Base-by-base conservation (phyloP, 2,888 invertebrate species). In the Melangyna quadrimaculata region DNA sequence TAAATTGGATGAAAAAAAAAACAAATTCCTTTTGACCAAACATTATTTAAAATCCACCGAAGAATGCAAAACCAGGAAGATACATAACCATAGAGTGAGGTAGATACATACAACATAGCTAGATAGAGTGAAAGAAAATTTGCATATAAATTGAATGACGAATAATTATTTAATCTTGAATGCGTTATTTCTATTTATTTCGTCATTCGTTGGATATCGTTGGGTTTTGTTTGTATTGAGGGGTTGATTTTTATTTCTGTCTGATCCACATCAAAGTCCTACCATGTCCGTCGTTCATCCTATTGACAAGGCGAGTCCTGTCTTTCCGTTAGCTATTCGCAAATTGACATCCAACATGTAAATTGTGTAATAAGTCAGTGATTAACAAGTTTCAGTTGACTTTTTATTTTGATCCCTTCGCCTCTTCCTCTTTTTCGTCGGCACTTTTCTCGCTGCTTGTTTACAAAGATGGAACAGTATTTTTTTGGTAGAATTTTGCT, bases 121-220 rank as follows among this genome's bases (percentile, higher is more conserved):
- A n/a, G n/a, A 29, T 8, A 6, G 43, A 65, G 17, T 51, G 22
- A 0, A 35, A 43, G 5, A 59, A n/a, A 35, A 81, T 86, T 86
- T 81, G 72, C 84, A 86, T 86, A 72, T 81, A 86, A 86, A 86
- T 86, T 77, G 81, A 80, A 74, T 63, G 19, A 45, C 65, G 65
- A 65, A 65, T 45, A 81, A 72, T 86, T 69, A 72, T 72, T 77
- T 80, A 69, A 86, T 67, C 67, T 45, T 19, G 24, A 55, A 29
- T 70, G 40, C 35, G 73, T 40, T 51, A 59, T 3, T 6, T 8
- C 0, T 63, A 63, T 63, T 63, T 12, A 45, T 63, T 9, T 78
- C 24, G 48, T 69, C 37, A 10, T 14, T 57, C 12, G 32, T 32
- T 35, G 19, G 51, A 14, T 19, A 0, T 65, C 48, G n/a, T 53